Evolutionary conservation across 2,888 invertebrate species (phyloP).

Genomic region (Ophion ventricosus): DNA sequence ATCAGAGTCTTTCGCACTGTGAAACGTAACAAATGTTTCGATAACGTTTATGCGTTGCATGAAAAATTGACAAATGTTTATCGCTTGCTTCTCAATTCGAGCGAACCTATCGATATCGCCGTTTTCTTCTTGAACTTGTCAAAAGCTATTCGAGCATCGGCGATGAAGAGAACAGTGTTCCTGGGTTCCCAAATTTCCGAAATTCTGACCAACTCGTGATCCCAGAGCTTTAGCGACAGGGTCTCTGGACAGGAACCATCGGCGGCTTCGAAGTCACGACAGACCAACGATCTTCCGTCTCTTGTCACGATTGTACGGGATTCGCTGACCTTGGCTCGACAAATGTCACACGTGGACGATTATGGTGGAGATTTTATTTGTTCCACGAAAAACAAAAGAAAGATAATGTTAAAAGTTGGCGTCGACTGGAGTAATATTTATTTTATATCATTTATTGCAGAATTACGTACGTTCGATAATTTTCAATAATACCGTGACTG

Average conservation of each 20-base stretch:
- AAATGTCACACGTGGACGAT: not conserved
- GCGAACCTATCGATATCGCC: conserved; percentile 72
- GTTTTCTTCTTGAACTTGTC: conserved; percentile 79
- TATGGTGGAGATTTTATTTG: not conserved
- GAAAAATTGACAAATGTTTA: too few species aligned
- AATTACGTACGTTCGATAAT: too few species aligned
- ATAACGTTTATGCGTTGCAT: too few species aligned
- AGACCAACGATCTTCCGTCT: conserved; percentile 85
- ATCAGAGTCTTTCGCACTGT: conserved; percentile 85
- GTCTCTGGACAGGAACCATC: conserved; percentile 87
- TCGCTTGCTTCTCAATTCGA: too few species aligned
- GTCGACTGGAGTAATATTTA: too few species aligned
- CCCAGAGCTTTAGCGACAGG: conserved; percentile 88
- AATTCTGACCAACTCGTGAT: conserved; percentile 88
- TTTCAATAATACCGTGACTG: too few species aligned
- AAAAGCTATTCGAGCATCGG: conserved; percentile 87
- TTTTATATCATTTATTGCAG: too few species aligned
- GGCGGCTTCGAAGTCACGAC: conserved; percentile 87
- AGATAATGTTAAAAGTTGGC: too few species aligned
- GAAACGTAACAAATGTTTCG: conserved; percentile 44
- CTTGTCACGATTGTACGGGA: conserved; percentile 87
- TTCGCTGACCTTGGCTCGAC: conserved; percentile 84
- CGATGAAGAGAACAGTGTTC: conserved; percentile 89
- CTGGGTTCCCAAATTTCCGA: conserved; percentile 88
- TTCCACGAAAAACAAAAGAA: too few species aligned